Evolutionary conservation across 2,797 vertebrate genomes (phyloP).

Genomic region (Silurus aristotelis): DNA sequence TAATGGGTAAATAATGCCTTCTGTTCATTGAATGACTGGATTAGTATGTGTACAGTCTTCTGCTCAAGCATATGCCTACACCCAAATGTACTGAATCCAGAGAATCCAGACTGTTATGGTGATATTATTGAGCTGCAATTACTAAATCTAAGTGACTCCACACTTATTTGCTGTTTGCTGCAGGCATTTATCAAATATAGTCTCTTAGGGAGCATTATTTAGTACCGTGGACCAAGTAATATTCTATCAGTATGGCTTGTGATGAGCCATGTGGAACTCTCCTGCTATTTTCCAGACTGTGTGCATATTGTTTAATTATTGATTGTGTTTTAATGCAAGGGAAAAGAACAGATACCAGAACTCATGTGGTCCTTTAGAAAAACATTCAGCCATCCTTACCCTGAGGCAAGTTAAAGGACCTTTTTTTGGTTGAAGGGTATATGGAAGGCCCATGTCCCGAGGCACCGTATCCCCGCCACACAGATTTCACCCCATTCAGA

Average conservation of each 20-base stretch:
- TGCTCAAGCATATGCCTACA: conserved; percentile 23
- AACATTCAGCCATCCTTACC: conserved; percentile 63
- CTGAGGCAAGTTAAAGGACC: conserved; percentile 37
- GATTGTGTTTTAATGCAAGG: conserved; percentile 67
- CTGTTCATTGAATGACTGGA: conserved; percentile 35
- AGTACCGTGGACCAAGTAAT: conserved; percentile 40
- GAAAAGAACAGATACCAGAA: conserved; percentile 62
- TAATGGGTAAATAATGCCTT: conserved; percentile 44
- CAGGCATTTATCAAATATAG: conserved; percentile 35
- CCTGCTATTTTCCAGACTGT: conserved; percentile 56
- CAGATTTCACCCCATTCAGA: conserved; percentile 76
- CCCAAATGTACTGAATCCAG: conserved; percentile 13
- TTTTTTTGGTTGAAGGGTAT: conserved; percentile 32
- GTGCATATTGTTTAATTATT: conserved; percentile 75
- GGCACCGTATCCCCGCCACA: conserved; percentile 72
- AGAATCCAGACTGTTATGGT: conserved; percentile 19
- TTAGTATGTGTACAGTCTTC: conserved; percentile 24
- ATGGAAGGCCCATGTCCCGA: conserved; percentile 62
- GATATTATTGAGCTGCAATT: not conserved
- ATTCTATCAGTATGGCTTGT: conserved; percentile 43
- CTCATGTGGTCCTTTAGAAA: conserved; percentile 73
- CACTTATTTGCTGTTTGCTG: conserved; percentile 12
- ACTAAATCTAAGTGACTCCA: conserved; percentile 15
- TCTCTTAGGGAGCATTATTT: conserved; percentile 32
- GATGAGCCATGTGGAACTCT: conserved; percentile 31